Conservation (phyloP, 2,113 vertebrate genomes). For the Leuciscus idus region DNA sequence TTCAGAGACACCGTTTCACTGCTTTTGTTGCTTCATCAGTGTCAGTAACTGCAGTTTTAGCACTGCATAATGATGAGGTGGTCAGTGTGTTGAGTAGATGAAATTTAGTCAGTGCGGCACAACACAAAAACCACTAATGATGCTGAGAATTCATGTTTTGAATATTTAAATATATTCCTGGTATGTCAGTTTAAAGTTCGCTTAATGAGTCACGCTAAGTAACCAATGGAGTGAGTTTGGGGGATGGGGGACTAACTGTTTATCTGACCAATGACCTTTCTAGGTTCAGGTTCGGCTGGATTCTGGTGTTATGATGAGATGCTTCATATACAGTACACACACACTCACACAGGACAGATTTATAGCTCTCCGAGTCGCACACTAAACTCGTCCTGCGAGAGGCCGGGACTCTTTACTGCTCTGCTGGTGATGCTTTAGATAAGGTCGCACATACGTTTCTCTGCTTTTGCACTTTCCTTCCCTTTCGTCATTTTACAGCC, state of each 20-base stretch:
- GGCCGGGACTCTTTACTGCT: neutral
- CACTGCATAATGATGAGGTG: neutral
- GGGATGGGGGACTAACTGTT: neutral
- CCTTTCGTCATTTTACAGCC: neutral
- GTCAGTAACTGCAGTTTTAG: neutral
- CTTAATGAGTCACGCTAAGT: neutral
- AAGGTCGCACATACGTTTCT: neutral
- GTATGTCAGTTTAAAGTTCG: neutral
- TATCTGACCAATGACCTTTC: neutral
- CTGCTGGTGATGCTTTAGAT: neutral
- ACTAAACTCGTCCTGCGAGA: neutral
- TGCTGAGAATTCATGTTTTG: neutral
- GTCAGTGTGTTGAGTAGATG: neutral
- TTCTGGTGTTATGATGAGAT: no score
- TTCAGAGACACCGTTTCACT: neutral
- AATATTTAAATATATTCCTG: neutral
- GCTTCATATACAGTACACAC: no score
- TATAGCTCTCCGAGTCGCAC: neutral
- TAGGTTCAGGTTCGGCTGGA: no score
- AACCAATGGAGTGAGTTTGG: neutral
- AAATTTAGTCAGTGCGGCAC: neutral
- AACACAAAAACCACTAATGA: neutral
- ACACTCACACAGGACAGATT: neutral
- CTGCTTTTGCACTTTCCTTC: neutral
- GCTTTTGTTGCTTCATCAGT: constrained; percentile 14